phyloP scores from a whole-genome alignment of 2,888 invertebrate genomes.

The Horisme vitalbata region DNA sequence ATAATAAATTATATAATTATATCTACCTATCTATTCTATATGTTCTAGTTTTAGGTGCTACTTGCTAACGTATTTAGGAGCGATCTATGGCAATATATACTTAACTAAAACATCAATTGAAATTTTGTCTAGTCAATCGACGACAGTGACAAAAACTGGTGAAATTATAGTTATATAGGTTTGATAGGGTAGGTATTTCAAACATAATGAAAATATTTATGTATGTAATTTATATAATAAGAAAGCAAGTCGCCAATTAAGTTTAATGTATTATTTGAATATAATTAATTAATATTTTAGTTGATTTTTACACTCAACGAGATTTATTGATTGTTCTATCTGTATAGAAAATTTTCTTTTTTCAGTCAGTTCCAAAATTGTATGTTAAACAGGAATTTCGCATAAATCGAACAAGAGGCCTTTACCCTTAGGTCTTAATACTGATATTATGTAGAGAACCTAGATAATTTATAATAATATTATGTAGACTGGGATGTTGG shows the following conservation, averaged over 20 bases:
- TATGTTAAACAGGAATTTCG: slow-evolving; percentile 8
- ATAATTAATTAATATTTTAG: slow-evolving; percentile 6
- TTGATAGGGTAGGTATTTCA: slow-evolving; percentile 21
- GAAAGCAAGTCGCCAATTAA: slow-evolving; percentile 22
- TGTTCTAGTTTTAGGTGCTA: slow-evolving; percentile 40
- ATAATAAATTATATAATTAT: too few relatives aligned
- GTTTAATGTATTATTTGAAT: slow-evolving; percentile 9
- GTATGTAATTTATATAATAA: slow-evolving; percentile 24
- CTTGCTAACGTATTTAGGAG: slow-evolving; percentile 27
- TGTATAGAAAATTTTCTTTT: slow-evolving; percentile 2
- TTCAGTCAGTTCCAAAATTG: slow-evolving; percentile 2
- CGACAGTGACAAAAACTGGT: slow-evolving; percentile 29
- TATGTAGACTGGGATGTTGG: slow-evolving; percentile 45
- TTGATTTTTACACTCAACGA: slow-evolving; percentile 7
- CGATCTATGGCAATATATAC: slow-evolving; percentile 29
- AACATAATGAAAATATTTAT: slow-evolving; percentile 23
- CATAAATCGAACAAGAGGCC: slow-evolving; percentile 35
- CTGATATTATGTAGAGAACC: slow-evolving; percentile 37
- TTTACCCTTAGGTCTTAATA: slow-evolving; percentile 30
- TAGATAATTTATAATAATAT: too few relatives aligned
- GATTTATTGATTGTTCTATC: slow-evolving; percentile 7
- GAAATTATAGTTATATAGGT: slow-evolving; percentile 28
- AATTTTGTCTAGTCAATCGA: slow-evolving; percentile 34
- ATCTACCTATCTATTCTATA: slow-evolving; percentile 39
- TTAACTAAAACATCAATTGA: slow-evolving; percentile 31